A percentile compares a stretch with the other conserved stretches of the same genome.
Conservation (phyloP, 2,888 invertebrate species). For the Ptycholaimellus sp. region DNA sequence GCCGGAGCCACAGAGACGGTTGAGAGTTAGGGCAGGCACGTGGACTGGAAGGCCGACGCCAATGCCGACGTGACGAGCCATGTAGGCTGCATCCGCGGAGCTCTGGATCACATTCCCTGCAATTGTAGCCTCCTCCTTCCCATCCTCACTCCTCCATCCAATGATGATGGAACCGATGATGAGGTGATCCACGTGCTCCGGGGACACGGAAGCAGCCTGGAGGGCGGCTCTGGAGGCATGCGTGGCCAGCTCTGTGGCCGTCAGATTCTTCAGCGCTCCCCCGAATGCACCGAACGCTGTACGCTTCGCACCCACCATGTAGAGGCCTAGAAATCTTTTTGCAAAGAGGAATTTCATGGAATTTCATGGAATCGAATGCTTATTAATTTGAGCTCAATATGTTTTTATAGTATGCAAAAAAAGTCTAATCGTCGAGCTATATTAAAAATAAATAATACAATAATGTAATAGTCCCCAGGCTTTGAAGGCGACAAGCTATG, state of each 20-base stretch:
- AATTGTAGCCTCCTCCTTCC: slow-evolving; percentile 6
- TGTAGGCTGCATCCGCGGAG: slow-evolving; percentile 55
- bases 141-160: neutral
- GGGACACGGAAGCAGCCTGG: slow-evolving; percentile 47
- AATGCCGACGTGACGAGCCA: slow-evolving; percentile 64
- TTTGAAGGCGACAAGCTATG: too few relatives aligned
- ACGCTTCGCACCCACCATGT: slow-evolving; percentile 64
- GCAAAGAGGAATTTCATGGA: too few relatives aligned
- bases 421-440: too few relatives aligned
- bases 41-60: slow-evolving; percentile 59
- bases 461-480: too few relatives aligned
- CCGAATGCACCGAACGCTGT: slow-evolving; percentile 88
- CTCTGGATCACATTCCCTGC: slow-evolving; percentile 35
- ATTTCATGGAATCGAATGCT: too few relatives aligned
- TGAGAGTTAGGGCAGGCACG: slow-evolving; percentile 59
- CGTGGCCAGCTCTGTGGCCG: slow-evolving; percentile 41
- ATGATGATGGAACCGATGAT: slow-evolving; percentile 44
- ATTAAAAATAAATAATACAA: too few relatives aligned
- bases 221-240: slow-evolving; percentile 32
- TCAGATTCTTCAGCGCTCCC: slow-evolving; percentile 29
- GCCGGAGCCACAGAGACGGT: slow-evolving; percentile 84
- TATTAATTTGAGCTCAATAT: too few relatives aligned
- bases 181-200: slow-evolving; percentile 63
- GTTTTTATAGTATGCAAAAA: too few relatives aligned
- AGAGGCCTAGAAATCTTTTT: slow-evolving; percentile 28